Evolutionary conservation across 2,797 vertebrate species (phyloP).

Genomic region (Pempheris klunzingeri): DNA sequence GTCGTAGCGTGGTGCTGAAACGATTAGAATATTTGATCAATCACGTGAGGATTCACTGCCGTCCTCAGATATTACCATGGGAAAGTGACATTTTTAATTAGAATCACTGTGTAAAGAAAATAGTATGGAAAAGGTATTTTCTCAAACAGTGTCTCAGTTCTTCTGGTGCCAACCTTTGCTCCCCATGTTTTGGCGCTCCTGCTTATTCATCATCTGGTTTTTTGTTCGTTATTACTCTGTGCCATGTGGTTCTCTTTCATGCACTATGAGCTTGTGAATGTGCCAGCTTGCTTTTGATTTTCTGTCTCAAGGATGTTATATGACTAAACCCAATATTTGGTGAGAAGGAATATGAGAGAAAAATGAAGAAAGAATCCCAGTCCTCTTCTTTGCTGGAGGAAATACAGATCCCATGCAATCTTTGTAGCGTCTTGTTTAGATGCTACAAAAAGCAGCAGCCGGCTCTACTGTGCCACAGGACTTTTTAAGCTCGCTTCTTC

Average conservation of each 20-base stretch:
- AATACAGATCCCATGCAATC: conserved; percentile 34
- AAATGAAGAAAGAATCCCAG: conserved; percentile 8
- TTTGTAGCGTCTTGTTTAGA: conserved; percentile 29
- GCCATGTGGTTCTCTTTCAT: conserved; percentile 37
- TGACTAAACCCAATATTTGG: conserved; percentile 39
- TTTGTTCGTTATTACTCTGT: conserved; percentile 32
- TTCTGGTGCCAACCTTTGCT: conserved; percentile 25
- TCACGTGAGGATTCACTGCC: not conserved
- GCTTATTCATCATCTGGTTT: conserved; percentile 34
- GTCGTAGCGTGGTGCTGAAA: not conserved
- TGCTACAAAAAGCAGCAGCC: conserved; percentile 31
- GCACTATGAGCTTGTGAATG: conserved; percentile 21
- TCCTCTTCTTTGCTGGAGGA: conserved; percentile 22
- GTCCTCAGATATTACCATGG: not conserved
- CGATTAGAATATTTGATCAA: not conserved
- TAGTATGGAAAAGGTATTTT: accelerated
- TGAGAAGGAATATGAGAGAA: conserved; percentile 7
- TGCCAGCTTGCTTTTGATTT: conserved; percentile 43
- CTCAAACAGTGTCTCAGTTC: conserved; percentile 10
- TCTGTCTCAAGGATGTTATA: conserved; percentile 41
- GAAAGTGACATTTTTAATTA: not conserved
- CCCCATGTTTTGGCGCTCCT: conserved; percentile 1
- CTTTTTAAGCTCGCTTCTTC: conserved; percentile 4
- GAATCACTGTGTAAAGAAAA: not conserved
- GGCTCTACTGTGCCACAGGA: conserved; percentile 16